Conservation (phyloP, 2,797 vertebrate species). For the Eulemur mongoz region DNA sequence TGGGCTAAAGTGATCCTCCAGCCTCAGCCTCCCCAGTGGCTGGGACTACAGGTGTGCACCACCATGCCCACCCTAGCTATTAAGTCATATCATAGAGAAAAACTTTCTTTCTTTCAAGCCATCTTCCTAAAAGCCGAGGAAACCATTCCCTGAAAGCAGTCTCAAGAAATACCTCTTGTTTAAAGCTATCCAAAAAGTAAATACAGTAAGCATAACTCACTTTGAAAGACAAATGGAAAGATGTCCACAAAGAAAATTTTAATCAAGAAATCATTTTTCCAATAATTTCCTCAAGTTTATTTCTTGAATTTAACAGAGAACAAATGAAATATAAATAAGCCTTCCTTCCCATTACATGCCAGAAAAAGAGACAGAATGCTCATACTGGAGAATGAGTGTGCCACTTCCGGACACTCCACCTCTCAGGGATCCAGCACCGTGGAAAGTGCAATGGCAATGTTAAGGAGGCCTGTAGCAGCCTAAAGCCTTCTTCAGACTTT, state of each 20-base stretch:
- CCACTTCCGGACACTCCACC: neutral
- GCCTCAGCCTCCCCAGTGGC: neutral
- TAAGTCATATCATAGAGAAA: neutral
- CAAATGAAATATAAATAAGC: neutral
- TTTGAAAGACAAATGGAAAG: conserved; percentile 46
- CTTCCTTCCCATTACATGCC: neutral
- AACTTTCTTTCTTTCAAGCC: neutral
- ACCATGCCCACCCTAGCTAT: neutral
- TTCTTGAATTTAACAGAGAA: conserved; percentile 32
- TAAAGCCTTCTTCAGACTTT: neutral
- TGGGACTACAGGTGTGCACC: neutral
- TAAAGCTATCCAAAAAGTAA: conserved; percentile 22
- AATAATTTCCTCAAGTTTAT: conserved; percentile 18
- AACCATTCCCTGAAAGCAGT: neutral
- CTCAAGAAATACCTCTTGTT: neutral
- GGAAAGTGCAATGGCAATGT: neutral
- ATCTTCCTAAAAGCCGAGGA: neutral
- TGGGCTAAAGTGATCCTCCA: neutral
- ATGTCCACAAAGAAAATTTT: neutral
- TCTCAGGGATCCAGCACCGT: accelerated
- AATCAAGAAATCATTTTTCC: conserved; percentile 32
- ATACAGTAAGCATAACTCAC: neutral
- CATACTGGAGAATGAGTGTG: neutral
- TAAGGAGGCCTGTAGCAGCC: neutral
- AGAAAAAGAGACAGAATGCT: neutral